Evolutionary conservation across 2,113 vertebrate species (phyloP).

Genomic region (Peromyscus californicus): DNA sequence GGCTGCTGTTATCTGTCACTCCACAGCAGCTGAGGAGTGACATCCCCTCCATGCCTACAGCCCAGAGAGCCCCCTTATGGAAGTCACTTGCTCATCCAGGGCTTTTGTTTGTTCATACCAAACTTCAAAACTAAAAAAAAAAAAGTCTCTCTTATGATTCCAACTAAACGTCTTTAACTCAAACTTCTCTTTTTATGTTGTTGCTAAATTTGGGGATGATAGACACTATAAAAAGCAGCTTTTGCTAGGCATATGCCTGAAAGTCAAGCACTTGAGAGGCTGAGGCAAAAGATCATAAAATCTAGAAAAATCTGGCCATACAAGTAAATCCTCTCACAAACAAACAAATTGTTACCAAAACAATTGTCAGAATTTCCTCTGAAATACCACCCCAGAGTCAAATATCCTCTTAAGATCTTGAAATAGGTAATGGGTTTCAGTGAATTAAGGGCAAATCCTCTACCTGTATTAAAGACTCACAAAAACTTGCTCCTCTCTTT

Average conservation of each 20-base stretch:
- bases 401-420: not conserved
- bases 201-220: not conserved
- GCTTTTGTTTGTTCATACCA: not conserved
- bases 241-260: not conserved
- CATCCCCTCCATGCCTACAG: not conserved
- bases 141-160: not conserved
- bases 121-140: not conserved
- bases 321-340: not conserved
- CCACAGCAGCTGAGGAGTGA: not conserved
- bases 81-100: not conserved
- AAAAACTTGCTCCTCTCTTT: not conserved
- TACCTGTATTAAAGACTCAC: conserved; percentile 8
- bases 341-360: not conserved
- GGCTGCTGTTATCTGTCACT: not conserved
- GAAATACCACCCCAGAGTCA: not conserved
- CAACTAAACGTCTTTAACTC: not conserved
- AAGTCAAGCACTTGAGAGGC: not conserved
- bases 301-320: too few relatives aligned
- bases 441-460: conserved; percentile 1
- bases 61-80: not conserved
- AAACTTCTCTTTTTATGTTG: not conserved
- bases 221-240: not conserved
- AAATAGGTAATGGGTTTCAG: not conserved
- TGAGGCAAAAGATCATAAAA: not conserved
- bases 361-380: not conserved